A percentile compares a stretch with the other conserved stretches of the same genome.
phyloP scores from a whole-genome alignment of 2,113 vertebrate species.

The Prionailurus viverrinus region DNA sequence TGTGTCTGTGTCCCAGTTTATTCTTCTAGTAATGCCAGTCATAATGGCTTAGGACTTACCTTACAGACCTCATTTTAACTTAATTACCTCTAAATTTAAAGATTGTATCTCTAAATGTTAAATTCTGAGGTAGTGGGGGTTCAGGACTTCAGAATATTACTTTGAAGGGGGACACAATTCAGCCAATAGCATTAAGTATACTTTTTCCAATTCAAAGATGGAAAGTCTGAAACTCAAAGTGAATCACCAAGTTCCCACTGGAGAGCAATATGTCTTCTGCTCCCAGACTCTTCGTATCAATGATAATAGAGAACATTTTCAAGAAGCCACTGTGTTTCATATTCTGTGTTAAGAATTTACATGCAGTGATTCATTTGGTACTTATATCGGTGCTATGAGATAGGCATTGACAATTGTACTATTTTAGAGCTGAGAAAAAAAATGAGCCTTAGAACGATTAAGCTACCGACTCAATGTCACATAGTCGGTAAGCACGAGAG shows the following conservation, averaged over 20 bases:
- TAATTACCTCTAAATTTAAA: background rate
- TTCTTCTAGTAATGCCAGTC: background rate
- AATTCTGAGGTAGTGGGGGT: background rate
- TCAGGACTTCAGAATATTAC: background rate
- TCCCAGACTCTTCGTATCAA: background rate
- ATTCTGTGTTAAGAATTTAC: background rate
- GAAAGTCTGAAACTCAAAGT: background rate
- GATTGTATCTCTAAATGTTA: background rate
- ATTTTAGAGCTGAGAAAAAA: background rate
- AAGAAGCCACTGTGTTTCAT: background rate
- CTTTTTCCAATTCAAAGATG: background rate
- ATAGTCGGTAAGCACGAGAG: background rate
- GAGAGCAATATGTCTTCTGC: background rate
- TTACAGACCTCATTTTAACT: background rate
- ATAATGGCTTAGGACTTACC: accelerated
- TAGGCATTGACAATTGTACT: background rate
- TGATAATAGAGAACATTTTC: background rate
- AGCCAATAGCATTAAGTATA: background rate
- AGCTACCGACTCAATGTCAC: background rate
- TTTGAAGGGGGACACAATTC: background rate
- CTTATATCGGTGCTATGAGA: background rate
- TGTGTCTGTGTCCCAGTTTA: background rate
- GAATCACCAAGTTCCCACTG: background rate
- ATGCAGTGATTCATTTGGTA: background rate
- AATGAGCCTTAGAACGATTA: background rate